A percentile compares a stretch with the other conserved stretches of the same genome.
phyloP scores from a whole-genome alignment of 92 coral and sea anemone genomes.

The Zoanthus gigantus region DNA sequence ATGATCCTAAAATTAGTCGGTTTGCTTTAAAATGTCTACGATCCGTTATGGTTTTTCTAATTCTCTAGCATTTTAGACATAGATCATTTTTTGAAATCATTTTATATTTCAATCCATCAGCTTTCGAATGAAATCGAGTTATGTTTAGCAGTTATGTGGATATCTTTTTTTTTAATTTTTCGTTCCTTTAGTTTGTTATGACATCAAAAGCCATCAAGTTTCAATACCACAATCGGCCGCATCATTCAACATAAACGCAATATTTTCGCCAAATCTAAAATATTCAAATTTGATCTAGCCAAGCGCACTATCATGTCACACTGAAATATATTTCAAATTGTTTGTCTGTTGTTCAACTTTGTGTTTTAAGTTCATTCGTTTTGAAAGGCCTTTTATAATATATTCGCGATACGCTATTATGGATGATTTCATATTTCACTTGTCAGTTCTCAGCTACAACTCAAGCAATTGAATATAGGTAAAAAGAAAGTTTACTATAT shows the following conservation, averaged over 20 bases:
- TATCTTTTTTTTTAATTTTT: neutral
- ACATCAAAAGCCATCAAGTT: neutral
- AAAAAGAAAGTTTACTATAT: neutral
- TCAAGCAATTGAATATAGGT: neutral
- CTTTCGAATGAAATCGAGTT: neutral
- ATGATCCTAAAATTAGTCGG: neutral
- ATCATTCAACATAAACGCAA: too few relatives aligned
- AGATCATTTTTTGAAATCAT: neutral
- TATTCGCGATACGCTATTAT: neutral
- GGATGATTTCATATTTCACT: neutral
- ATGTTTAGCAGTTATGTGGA: neutral
- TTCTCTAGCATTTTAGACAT: neutral
- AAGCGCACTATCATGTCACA: neutral
- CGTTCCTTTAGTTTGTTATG: constrained; percentile 7
- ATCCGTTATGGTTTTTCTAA: constrained; percentile 8
- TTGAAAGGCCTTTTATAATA: neutral
- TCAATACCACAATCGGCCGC: neutral
- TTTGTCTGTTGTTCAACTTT: too few relatives aligned
- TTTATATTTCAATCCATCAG: neutral
- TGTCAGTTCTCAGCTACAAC: neutral
- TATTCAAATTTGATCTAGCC: neutral
- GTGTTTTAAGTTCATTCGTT: neutral
- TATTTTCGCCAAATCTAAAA: neutral
- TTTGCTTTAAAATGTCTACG: neutral
- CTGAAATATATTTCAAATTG: neutral